Evolutionary conservation across 1,140 invertebrate species (phyloP).

Genomic region (Solen grandis): DNA sequence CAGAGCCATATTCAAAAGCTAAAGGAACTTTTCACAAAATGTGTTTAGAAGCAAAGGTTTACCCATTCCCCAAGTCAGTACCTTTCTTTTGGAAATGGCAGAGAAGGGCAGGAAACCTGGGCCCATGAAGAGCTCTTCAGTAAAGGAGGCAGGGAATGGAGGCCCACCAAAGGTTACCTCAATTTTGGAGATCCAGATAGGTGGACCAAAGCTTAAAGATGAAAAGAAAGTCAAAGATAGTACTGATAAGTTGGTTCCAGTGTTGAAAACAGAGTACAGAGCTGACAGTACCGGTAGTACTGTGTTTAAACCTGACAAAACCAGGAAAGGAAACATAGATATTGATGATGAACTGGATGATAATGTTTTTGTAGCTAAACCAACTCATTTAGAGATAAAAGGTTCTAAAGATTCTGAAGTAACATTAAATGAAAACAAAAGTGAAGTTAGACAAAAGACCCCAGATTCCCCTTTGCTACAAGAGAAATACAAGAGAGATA

Average conservation of each 20-base stretch:
- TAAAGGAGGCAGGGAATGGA: constrained; percentile 16
- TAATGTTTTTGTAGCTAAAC: too few relatives aligned
- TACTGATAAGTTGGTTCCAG: background rate
- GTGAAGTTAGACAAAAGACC: too few relatives aligned
- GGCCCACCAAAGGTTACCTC: constrained; percentile 11
- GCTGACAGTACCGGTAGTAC: background rate
- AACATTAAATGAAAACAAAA: background rate
- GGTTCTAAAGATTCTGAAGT: background rate
- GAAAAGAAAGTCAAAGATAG: background rate
- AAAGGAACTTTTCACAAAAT: too few relatives aligned
- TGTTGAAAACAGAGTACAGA: constrained; percentile 2
- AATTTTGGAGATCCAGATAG: background rate
- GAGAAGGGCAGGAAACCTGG: background rate
- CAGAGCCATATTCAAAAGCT: too few relatives aligned
- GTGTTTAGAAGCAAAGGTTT: too few relatives aligned
- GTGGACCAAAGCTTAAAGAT: background rate
- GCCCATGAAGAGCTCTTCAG: constrained; percentile 25
- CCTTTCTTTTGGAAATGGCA: background rate
- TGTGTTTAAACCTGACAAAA: background rate
- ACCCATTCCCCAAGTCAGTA: too few relatives aligned
- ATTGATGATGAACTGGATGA: background rate
- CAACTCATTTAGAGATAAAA: background rate
- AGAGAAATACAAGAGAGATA: background rate
- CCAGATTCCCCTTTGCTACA: background rate
- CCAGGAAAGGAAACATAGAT: constrained; percentile 8